These are phyloP conservation scores for Halcyon badia DNA, from an alignment of 2,797 vertebrate genomes.

Conservation along the genomic window DNA sequence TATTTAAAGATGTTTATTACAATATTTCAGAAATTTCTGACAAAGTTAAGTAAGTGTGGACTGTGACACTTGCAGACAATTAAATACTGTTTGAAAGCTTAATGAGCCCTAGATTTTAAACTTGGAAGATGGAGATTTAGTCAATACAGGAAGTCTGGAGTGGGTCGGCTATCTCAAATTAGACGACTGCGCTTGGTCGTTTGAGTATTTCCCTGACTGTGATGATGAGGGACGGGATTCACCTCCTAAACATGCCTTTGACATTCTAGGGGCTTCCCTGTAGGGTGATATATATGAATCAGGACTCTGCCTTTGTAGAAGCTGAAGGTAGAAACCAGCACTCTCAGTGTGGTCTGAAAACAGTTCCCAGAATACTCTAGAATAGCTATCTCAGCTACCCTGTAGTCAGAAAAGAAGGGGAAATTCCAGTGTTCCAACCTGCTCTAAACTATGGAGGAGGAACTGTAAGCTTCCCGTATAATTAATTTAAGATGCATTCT, in stretches of 20 bases:
- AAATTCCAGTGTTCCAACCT: not conserved
- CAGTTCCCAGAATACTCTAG: not conserved
- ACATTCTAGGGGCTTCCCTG: not conserved
- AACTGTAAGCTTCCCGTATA: not conserved
- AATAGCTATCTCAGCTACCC: not conserved
- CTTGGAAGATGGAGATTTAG: not conserved
- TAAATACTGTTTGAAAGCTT: not conserved
- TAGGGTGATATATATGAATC: rapidly evolving
- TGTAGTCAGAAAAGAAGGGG: not conserved
- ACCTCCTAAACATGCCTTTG: not conserved
- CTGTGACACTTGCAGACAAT: rapidly evolving
- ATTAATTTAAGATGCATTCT: not conserved
- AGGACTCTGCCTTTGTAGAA: not conserved
- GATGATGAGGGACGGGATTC: not conserved
- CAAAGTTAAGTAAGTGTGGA: not conserved
- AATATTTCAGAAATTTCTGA: not conserved
- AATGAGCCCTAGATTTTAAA: not conserved
- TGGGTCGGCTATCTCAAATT: not conserved
- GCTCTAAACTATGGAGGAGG: not conserved
- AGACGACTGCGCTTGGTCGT: not conserved
- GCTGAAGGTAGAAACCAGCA: not conserved
- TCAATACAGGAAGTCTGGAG: not conserved
- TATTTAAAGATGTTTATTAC: not conserved
- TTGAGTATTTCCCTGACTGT: not conserved
- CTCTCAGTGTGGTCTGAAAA: not conserved